Percentiles rank a stretch among this genome's conserved stretches.
Conservation (phyloP, 2,113 vertebrate genomes). For the Noctilio leporinus region DNA sequence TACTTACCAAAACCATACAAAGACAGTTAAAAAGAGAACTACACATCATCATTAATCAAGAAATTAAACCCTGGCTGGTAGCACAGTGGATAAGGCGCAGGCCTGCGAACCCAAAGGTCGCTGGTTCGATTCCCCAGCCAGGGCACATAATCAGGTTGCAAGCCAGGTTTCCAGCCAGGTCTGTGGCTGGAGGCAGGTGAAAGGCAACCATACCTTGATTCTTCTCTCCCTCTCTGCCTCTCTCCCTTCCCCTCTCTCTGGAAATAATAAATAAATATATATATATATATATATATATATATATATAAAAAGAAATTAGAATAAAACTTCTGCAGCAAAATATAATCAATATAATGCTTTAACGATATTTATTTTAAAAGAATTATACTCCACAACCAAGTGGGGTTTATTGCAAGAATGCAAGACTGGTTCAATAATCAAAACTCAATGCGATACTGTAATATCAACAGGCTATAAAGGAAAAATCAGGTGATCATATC, state of each 20-base stretch:
- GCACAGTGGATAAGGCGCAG: too few relatives aligned
- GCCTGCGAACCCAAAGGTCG: too few relatives aligned
- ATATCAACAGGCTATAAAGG: background rate
- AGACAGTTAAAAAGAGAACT: background rate
- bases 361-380: background rate
- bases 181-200: too few relatives aligned
- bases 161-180: too few relatives aligned
- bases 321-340: background rate
- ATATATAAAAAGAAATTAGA: constrained; percentile 20
- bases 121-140: too few relatives aligned
- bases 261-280: too few relatives aligned
- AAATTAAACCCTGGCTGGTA: too few relatives aligned
- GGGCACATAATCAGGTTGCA: too few relatives aligned
- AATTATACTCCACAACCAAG: background rate
- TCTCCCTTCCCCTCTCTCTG: too few relatives aligned
- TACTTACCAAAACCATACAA: background rate
- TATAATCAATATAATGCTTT: background rate
- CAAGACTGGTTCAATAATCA: background rate
- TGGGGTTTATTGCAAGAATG: background rate
- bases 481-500: background rate
- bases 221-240: too few relatives aligned
- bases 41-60: background rate
- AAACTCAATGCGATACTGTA: background rate
- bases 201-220: too few relatives aligned
- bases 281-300: too few relatives aligned